These are phyloP conservation scores for Vollenhovia emeryi DNA, from an alignment of 1,140 invertebrate species.

Conservation along the genomic window DNA sequence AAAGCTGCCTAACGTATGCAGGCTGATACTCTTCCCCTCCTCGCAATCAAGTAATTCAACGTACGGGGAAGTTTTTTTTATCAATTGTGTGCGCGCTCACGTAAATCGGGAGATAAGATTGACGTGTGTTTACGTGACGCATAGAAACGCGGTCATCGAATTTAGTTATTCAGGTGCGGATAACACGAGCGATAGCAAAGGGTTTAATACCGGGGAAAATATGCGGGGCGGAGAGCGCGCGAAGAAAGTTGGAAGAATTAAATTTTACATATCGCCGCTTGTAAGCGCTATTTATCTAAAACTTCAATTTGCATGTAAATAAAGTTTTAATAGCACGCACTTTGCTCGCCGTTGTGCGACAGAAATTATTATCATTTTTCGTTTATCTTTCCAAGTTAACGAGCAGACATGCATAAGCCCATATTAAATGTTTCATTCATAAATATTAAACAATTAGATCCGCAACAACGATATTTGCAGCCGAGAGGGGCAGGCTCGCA, in stretches of 20 bases:
- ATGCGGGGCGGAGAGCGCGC: background rate
- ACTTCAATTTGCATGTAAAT: constrained; percentile 55
- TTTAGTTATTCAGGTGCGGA: constrained; percentile 13
- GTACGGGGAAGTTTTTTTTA: constrained; percentile 8
- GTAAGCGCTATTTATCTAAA: constrained; percentile 37
- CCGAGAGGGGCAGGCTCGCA: background rate
- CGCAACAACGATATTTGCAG: background rate
- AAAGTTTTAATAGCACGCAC: constrained; percentile 36
- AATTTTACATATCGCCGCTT: constrained; percentile 42
- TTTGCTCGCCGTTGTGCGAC: constrained; percentile 10
- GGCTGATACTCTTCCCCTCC: background rate
- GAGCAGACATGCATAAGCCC: background rate
- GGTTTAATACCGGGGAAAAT: constrained; percentile 1
- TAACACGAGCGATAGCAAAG: background rate
- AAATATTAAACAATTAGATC: constrained; percentile 38
- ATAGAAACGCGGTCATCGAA: constrained; percentile 24
- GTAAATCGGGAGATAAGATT: constrained; percentile 36
- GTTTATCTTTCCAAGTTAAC: constrained; percentile 30
- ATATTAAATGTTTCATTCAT: constrained; percentile 29
- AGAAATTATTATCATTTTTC: constrained; percentile 34
- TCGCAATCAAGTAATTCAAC: background rate
- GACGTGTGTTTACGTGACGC: background rate
- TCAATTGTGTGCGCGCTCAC: background rate
- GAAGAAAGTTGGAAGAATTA: constrained; percentile 49
- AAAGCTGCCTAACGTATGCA: background rate